Evolutionary conservation across 2,888 invertebrate species (phyloP).

Genomic region (Eupelmus urozonus): DNA sequence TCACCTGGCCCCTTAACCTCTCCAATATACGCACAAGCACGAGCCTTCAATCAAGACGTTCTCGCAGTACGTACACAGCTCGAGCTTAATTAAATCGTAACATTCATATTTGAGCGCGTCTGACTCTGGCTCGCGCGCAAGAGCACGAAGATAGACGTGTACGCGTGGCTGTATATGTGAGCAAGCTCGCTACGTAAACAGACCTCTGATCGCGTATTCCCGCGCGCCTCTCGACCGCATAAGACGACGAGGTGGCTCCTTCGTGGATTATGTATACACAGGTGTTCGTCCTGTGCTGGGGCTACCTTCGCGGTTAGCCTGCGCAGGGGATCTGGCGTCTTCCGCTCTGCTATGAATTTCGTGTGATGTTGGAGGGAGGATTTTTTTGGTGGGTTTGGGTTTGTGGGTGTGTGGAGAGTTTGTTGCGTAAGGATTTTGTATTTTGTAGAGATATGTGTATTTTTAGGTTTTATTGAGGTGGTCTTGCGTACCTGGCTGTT

Average conservation of each 20-base stretch:
- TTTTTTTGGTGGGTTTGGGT: background rate
- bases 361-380: background rate
- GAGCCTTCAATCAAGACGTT: too few species aligned
- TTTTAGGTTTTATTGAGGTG: too few species aligned
- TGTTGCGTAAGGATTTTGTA: too few species aligned
- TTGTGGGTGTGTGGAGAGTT: too few species aligned
- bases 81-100: conserved; percentile 28
- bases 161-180: background rate
- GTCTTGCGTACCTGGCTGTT: too few species aligned
- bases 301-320: background rate
- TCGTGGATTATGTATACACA: conserved; percentile 11
- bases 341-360: background rate
- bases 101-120: conserved; percentile 38
- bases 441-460: too few species aligned
- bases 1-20: too few species aligned
- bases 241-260: background rate
- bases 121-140: background rate
- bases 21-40: too few species aligned
- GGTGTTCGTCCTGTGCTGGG: background rate
- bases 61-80: too few species aligned
- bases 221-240: conserved; percentile 8
- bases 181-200: conserved; percentile 23
- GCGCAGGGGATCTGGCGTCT: background rate
- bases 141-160: background rate
- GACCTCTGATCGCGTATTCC: conserved; percentile 41